Evolutionary conservation across 53 echinoderm and acorn worm species (phyloP), one percentile per base, ranked within the genome.

Genomic region (Actinopyga echinites): DNA sequence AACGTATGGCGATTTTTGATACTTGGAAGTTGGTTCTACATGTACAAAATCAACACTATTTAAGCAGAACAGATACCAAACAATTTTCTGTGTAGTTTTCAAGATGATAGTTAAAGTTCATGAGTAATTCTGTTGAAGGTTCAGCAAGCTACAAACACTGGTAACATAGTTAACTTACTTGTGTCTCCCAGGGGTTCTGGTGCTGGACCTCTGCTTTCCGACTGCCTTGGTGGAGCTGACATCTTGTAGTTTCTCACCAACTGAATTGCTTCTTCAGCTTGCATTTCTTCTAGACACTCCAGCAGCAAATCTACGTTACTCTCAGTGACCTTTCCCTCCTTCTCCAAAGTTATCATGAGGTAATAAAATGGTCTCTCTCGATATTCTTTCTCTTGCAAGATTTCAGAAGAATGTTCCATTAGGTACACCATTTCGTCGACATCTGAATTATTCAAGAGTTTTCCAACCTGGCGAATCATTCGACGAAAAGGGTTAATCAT

Each of bases 401-500:
- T 11, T 28, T 75, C 54, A 1, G 23, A 26, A 11, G 23, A 30
- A 28, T 75, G 53, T 24, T 54, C 75, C 15, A 52, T 75, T 12
- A 75, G 75, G 30, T 53, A 52, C 6, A 52, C 75, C 30, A 75
- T 30, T 29, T 75, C 75, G 12, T 24, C 17, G 5, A 54, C 75
- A 22, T 21, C 53, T 12, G 25, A 44, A 52, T 44, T 4, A 30
- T 30, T 43, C 42, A 75, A 29, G 4, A 9, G 29, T 28, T 25
- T 75, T 29, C 25, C 75, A 7, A 75, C 15, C 22, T 43, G 23
- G 24, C 15, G 23, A 10, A 75, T 25, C 75, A 75, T 52, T 24
- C 8, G 11, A 13, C 75, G 75, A 75, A 75, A 75, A 1, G 75
- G 74, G 43, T 75, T 45, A 22, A 75, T 75, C 40, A 40, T 8